Conservation (phyloP, 2,797 vertebrate genomes). For the Phaenicophaeus curvirostris region DNA sequence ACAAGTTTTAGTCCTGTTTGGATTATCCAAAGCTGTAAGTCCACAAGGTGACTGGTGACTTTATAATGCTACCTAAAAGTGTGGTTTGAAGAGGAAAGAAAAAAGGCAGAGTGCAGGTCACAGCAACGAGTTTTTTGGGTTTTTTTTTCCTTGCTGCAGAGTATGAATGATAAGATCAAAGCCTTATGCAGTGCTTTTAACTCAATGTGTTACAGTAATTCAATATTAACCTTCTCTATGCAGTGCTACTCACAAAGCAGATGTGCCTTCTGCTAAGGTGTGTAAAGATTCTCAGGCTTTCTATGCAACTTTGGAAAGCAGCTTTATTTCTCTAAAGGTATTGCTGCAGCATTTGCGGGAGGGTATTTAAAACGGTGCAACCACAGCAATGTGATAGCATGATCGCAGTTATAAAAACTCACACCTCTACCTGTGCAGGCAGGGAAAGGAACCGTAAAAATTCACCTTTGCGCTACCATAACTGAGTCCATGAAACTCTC, state of each 20-base stretch:
- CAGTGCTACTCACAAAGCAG: not conserved
- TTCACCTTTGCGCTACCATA: not conserved
- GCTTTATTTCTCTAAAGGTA: not conserved
- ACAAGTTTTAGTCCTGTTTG: not conserved
- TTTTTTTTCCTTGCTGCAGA: not conserved
- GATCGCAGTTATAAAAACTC: not conserved
- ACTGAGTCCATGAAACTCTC: too few species aligned
- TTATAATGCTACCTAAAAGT: not conserved
- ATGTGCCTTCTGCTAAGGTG: not conserved
- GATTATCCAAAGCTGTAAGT: not conserved
- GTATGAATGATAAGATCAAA: not conserved
- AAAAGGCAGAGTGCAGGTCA: not conserved
- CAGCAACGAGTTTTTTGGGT: not conserved
- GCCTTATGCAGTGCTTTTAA: not conserved
- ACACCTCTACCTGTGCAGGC: not conserved
- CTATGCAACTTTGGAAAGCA: not conserved
- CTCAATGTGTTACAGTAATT: not conserved
- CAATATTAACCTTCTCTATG: not conserved
- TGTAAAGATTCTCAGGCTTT: not conserved
- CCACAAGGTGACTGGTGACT: not conserved
- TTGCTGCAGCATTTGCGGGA: not conserved
- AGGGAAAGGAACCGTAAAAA: not conserved
- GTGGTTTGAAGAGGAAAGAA: not conserved
- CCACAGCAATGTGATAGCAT: too few species aligned
- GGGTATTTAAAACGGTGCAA: not conserved